Base-by-base conservation (phyloP, 2,888 invertebrate genomes). In the Drosophila robusta region DNA sequence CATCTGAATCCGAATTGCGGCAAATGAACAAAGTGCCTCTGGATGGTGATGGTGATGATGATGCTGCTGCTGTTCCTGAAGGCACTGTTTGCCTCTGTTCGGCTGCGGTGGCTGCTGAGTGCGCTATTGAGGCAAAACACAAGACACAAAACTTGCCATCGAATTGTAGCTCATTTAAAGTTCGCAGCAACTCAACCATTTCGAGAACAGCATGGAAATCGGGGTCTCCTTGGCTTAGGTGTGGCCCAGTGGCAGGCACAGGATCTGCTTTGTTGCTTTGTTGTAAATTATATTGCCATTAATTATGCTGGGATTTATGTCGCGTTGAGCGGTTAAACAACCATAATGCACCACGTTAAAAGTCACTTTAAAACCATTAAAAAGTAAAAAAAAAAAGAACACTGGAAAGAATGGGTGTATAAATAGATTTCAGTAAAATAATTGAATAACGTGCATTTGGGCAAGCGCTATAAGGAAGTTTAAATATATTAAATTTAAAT, bases 201-300 rank as follows among this genome's bases (percentile, higher is more conserved):
- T 12, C 7, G 26, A 29, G 39, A 14, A 9, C 45, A 24, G 14
- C 41, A 39, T 39, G 24, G 34, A 38, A 54, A 22, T 34, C 24
- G 44, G 45, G 22, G 41, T 32, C 36, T 32, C 34, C 11, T 4
- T 42, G 46, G 32, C 32, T 42, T 26, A 61, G 69, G 55, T 34
- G 50, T 72, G 56, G 54, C 55, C 24, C 38, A 9, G n/a, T 26
- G 38, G 38, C 14, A 50, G 49, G 7, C 49, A 49, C 46, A 41
- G 64, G 46, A 52, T 63, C 45, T 26, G 46, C 42, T 32, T 55
- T n/a, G n/a, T n/a, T n/a, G n/a, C n/a, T n/a, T 54, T 55, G 55
- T 44, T 67, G 75, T 88, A 79, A 87, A 90, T 90, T 90, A 88
- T 87, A 82, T 85, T 66, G 76, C 89, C 89, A 90, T 90, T 90